Base-by-base conservation (phyloP, 1,140 invertebrate species). In the Diorhabda carinulata region DNA sequence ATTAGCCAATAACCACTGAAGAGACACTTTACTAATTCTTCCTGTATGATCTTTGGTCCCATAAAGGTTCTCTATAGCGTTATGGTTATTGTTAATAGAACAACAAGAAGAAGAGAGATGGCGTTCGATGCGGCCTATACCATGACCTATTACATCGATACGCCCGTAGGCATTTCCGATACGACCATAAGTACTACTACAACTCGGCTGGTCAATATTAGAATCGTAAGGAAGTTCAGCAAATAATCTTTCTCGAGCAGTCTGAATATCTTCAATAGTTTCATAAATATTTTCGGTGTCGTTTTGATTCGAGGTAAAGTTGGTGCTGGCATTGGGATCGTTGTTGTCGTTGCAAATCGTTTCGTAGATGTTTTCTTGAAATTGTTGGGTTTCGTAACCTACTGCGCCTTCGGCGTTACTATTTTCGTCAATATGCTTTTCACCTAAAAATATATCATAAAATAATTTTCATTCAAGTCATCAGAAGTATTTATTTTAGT, bases 1-100 rank as follows among this genome's bases (percentile, higher is more conserved):
- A 74, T 87, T 86, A 0, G 85, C 83, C 62, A 86, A 73, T 4
- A 86, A 75, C 85, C 85, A 87, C 73, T 86, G 85, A 57, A 86
- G 76, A 43, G 84, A 85, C 2, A 85, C 84, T 73, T 86, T 86
- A 58, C 85, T 86, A 61, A 86, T 86, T 43, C 79, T 71, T 41
- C 79, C 78, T 2, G 77, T 75, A 52, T 72, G 47, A 72, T 80
- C 77, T n/a, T 64, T 68, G 6, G 76, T 76, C 7, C 77, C 76
- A 64, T 78, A 78, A 4, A 80, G 63, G 67, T 74, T 75, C 63
- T 80, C 78, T 7, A 80, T 67, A 5, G 77, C 74, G 64, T 80
- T 80, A 69, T 80, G 78, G 65, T 78, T 79, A 60, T 74, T 79
- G 70, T 86, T 84, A 74, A 86, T 85, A 47, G 85, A 85, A 70